Conservation (phyloP, 2,888 invertebrate species). For the Hermodice carunculata region DNA sequence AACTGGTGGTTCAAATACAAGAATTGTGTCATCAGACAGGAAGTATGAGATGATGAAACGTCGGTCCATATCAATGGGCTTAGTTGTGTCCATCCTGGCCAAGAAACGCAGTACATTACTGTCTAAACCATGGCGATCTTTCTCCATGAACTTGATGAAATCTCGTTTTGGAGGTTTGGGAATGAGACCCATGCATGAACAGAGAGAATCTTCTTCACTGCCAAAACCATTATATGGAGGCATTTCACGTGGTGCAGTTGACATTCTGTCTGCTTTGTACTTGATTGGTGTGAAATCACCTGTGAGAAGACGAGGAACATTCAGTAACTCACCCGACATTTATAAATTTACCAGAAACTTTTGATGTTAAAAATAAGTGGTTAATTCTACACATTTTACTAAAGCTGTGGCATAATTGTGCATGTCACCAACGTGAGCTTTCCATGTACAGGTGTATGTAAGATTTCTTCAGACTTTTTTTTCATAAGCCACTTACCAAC, state of each 20-base stretch:
- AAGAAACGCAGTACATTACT: constrained; percentile 84
- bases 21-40: constrained; percentile 68
- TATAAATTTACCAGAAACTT: too few relatives aligned
- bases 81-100: constrained; percentile 81
- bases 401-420: too few relatives aligned
- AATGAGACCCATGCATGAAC: constrained; percentile 85
- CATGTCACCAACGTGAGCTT: too few relatives aligned
- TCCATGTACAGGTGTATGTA: too few relatives aligned
- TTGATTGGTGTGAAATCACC: constrained; percentile 27
- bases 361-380: too few relatives aligned
- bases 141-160: constrained; percentile 82
- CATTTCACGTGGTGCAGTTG: constrained; percentile 61
- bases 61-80: constrained; percentile 69
- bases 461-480: not conserved
- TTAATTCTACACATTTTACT: too few relatives aligned
- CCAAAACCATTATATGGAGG: constrained; percentile 96
- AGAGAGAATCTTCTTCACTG: constrained; percentile 88
- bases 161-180: constrained; percentile 84
- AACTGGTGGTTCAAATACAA: constrained; percentile 68
- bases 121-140: constrained; percentile 81
- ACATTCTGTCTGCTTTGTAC: not conserved
- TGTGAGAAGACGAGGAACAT: constrained; percentile 19
- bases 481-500: constrained; percentile 34
- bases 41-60: constrained; percentile 69
- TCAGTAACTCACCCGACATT: too few relatives aligned